Evolutionary conservation across 2,113 vertebrate genomes (phyloP).

Genomic region (Enhydra lutris): DNA sequence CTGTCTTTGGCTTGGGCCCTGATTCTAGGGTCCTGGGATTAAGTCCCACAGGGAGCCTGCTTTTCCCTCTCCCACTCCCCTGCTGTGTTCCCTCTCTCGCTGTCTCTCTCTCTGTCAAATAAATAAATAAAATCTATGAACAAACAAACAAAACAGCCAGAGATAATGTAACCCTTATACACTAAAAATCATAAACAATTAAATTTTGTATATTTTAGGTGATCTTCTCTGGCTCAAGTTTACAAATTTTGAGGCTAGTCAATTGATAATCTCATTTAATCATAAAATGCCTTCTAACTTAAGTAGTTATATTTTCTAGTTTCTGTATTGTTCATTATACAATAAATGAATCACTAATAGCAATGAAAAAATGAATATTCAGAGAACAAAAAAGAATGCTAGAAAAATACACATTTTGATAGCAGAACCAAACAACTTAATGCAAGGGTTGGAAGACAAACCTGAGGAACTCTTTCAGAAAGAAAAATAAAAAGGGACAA

Average conservation of each 20-base stretch:
- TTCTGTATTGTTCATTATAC: not conserved
- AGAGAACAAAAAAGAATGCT: conserved; percentile 4
- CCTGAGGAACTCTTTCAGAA: not conserved
- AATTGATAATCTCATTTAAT: not conserved
- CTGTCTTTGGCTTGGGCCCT: no score
- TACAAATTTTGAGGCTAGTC: not conserved
- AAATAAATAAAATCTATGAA: not conserved
- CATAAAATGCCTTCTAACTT: not conserved
- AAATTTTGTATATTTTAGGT: not conserved
- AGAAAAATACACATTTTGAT: not conserved
- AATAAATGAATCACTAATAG: not conserved
- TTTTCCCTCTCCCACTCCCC: no score
- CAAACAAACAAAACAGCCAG: not conserved
- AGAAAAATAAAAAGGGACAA: not conserved
- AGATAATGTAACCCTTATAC: not conserved
- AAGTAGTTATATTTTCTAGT: not conserved
- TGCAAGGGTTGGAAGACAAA: not conserved
- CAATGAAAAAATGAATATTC: not conserved
- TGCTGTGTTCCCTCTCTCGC: no score
- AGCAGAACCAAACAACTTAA: not conserved
- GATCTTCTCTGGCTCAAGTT: conserved; percentile 14
- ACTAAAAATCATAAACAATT: not conserved
- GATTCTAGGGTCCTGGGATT: no score
- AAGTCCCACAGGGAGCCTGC: no score
- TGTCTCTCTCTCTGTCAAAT: no score